Evolutionary conservation across 2,113 vertebrate species (phyloP).

Genomic region (Sula dactylatra): DNA sequence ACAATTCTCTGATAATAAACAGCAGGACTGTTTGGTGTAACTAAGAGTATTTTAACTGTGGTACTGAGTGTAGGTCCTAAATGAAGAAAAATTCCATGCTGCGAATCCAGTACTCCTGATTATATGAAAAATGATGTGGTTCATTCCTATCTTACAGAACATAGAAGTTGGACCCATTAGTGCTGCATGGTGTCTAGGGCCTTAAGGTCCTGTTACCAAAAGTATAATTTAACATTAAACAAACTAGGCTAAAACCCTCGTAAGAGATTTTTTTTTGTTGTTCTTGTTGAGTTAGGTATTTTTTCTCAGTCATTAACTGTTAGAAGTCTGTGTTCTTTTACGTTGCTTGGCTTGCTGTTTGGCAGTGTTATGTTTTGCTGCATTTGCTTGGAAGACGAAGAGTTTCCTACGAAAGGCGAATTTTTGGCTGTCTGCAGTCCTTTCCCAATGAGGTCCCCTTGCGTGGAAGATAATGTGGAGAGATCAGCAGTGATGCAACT

Average conservation of each 20-base stretch:
- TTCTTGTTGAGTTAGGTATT: conserved; percentile 27
- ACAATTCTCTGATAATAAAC: neutral
- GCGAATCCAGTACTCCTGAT: neutral
- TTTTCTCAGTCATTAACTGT: conserved; percentile 54
- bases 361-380: neutral
- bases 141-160: neutral
- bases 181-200: neutral
- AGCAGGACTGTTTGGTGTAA: neutral
- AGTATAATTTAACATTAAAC: neutral
- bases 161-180: neutral
- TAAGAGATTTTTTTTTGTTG: neutral
- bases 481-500: conserved; percentile 49
- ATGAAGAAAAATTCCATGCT: conserved; percentile 7
- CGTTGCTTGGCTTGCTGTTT: neutral
- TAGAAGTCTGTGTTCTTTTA: conserved; percentile 35
- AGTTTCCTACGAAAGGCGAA: conserved; percentile 37
- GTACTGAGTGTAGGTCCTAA: neutral
- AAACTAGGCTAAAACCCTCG: neutral
- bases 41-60: neutral
- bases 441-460: conserved; percentile 60
- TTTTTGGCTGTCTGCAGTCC: conserved; percentile 56
- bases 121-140: neutral
- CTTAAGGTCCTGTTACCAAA: neutral
- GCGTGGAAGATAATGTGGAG: conserved; percentile 17
- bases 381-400: conserved; percentile 48